phyloP scores from a whole-genome alignment of 2,113 vertebrate genomes.

The Ariopsis seemanni region DNA sequence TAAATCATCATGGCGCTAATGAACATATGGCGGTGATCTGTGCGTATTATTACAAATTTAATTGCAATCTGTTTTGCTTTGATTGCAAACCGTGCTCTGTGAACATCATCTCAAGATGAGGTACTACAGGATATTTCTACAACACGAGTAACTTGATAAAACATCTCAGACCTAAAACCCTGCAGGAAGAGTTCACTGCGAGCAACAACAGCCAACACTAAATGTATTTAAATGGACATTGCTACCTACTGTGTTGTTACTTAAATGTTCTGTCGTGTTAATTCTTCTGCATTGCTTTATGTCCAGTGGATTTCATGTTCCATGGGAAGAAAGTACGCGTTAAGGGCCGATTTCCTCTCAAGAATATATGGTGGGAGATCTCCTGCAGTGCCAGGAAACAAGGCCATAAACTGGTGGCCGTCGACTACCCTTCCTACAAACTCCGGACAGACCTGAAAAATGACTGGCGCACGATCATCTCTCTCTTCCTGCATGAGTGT shows the following conservation, averaged over 20 bases:
- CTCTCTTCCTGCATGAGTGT: conserved; percentile 76
- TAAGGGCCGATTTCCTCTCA: conserved; percentile 74
- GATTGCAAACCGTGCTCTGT: not conserved
- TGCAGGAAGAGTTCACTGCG: not conserved
- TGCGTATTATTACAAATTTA: not conserved
- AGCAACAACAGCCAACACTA: not conserved
- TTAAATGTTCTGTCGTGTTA: not conserved
- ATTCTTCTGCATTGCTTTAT: not conserved
- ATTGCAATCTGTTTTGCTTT: not conserved
- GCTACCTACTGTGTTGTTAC: not conserved
- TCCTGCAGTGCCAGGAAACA: conserved; percentile 52
- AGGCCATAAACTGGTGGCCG: conserved; percentile 37
- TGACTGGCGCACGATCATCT: conserved; percentile 59
- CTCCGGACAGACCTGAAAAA: conserved; percentile 66
- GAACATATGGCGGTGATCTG: not conserved
- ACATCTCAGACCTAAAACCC: too few species aligned
- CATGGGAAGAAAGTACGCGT: conserved; percentile 58
- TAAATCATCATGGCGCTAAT: not conserved
- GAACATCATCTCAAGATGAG: not conserved
- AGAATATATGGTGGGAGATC: conserved; percentile 79
- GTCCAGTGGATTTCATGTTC: conserved; percentile 69
- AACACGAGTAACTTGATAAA: too few species aligned
- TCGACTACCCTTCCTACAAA: conserved; percentile 73
- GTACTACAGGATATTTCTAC: too few species aligned
- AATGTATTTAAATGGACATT: not conserved